A percentile compares a stretch with the other conserved stretches of the same genome.
phyloP scores from a whole-genome alignment of 2,888 invertebrate species.

The Sisyra terminalis region DNA sequence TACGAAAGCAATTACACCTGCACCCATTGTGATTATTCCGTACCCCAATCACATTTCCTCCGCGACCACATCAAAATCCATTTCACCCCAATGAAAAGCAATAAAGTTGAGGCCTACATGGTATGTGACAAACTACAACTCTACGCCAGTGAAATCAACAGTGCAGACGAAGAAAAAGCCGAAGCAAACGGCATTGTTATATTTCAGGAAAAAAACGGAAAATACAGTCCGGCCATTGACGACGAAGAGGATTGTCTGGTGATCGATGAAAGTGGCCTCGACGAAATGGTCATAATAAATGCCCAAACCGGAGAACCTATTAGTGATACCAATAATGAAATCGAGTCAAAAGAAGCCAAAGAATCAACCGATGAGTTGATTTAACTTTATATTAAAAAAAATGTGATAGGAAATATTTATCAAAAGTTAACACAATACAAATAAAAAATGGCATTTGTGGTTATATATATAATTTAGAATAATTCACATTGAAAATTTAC shows the following conservation, averaged over 20 bases:
- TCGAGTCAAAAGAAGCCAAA: conserved; percentile 1
- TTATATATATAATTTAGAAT: too few relatives aligned
- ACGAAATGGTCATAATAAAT: neutral
- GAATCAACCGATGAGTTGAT: neutral
- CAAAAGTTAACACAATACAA: too few relatives aligned
- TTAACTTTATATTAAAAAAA: too few relatives aligned
- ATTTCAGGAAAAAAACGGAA: neutral
- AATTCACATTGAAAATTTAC: too few relatives aligned
- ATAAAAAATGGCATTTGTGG: too few relatives aligned
- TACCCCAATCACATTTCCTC: conserved; percentile 53
- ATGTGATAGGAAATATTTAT: too few relatives aligned
- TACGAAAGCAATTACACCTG: conserved; percentile 46
- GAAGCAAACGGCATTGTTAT: neutral
- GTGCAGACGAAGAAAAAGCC: conserved; percentile 17
- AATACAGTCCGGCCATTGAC: conserved; percentile 1
- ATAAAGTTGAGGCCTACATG: conserved; percentile 40
- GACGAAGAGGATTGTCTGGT: neutral
- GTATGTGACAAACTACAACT: conserved; percentile 41
- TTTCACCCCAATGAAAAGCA: conserved; percentile 40
- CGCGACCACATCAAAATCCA: conserved; percentile 68
- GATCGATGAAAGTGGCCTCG: neutral
- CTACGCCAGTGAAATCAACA: conserved; percentile 28
- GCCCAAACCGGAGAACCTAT: neutral
- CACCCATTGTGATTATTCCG: conserved; percentile 68
- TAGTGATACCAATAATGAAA: neutral